Percentiles rank a stretch among this genome's conserved stretches.
Evolutionary conservation across 2,888 invertebrate species (phyloP).

Genomic region (Andrena praecox): DNA sequence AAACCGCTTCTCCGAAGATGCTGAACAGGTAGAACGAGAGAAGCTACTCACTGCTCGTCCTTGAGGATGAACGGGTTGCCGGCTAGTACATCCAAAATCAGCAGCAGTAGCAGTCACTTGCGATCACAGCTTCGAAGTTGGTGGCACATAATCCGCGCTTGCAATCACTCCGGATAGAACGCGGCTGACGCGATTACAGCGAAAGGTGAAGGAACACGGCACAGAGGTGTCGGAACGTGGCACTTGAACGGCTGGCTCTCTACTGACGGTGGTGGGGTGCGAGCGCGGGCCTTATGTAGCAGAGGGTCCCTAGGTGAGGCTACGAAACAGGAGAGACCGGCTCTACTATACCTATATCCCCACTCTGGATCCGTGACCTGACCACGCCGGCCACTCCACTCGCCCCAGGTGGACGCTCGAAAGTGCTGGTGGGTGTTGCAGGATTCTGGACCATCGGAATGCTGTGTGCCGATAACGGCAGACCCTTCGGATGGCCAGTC

Average conservation of each 20-base stretch:
- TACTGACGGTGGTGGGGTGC: constrained; percentile 80
- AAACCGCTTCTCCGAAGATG: neutral
- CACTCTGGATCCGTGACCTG: constrained; percentile 64
- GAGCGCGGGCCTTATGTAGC: constrained; percentile 82
- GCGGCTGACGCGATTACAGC: neutral
- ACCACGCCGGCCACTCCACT: constrained; percentile 67
- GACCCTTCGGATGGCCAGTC: neutral
- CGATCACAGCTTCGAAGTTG: constrained; percentile 43
- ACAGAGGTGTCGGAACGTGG: constrained; percentile 63
- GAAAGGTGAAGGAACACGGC: constrained; percentile 23
- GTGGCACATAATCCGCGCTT: constrained; percentile 52
- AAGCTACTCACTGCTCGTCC: constrained; percentile 67
- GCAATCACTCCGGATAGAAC: neutral
- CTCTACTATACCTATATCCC: constrained; percentile 42
- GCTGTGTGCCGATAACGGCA: constrained; percentile 31
- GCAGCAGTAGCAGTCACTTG: constrained; percentile 50
- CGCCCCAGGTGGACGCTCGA: constrained; percentile 60
- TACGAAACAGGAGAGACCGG: constrained; percentile 70
- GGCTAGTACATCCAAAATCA: constrained; percentile 66
- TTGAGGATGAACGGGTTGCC: constrained; percentile 36
- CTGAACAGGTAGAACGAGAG: neutral
- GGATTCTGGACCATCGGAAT: constrained; percentile 34
- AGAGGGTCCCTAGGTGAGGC: constrained; percentile 74
- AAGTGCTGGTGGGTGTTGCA: constrained; percentile 46
- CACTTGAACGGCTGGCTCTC: constrained; percentile 78